phyloP scores from a whole-genome alignment of 2,888 invertebrate species.

The Mythimna albipuncta region DNA sequence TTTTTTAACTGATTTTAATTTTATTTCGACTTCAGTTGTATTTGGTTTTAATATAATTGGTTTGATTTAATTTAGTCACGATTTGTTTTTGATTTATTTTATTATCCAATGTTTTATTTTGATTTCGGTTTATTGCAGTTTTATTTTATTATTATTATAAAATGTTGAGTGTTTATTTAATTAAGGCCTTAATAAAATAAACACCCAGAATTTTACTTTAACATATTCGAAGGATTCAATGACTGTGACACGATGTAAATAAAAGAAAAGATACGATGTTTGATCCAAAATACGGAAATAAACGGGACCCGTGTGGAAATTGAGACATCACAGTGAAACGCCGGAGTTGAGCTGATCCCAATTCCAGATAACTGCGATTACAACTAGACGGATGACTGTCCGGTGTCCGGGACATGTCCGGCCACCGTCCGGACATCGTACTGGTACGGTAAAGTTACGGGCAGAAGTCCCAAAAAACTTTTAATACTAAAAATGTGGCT shows the following conservation, averaged over 20 bases:
- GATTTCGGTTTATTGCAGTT: too few species aligned
- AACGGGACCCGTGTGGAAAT: slow-evolving; percentile 43
- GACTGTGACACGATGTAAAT: background rate
- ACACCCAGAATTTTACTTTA: too few species aligned
- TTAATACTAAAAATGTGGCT: background rate
- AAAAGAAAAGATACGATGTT: slow-evolving; percentile 6
- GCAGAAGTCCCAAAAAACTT: slow-evolving; percentile 28
- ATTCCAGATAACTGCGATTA: slow-evolving; percentile 58
- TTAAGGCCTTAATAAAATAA: too few species aligned
- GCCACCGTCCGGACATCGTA: slow-evolving; percentile 8
- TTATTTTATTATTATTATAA: too few species aligned
- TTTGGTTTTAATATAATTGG: too few species aligned
- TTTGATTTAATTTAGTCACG: too few species aligned
- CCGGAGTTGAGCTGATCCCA: slow-evolving; percentile 46
- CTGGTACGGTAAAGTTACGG: background rate
- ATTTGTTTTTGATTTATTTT: too few species aligned
- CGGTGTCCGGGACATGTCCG: slow-evolving; percentile 42
- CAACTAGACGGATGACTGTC: slow-evolving; percentile 59
- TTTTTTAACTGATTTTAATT: too few species aligned
- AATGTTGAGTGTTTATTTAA: too few species aligned
- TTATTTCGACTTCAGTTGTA: too few species aligned
- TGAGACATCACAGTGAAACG: slow-evolving; percentile 40
- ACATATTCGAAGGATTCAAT: too few species aligned
- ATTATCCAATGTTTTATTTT: too few species aligned
- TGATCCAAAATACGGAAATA: slow-evolving; percentile 42